phyloP scores from a whole-genome alignment of 2,888 invertebrate genomes.

The Lycophotia porphyrea region DNA sequence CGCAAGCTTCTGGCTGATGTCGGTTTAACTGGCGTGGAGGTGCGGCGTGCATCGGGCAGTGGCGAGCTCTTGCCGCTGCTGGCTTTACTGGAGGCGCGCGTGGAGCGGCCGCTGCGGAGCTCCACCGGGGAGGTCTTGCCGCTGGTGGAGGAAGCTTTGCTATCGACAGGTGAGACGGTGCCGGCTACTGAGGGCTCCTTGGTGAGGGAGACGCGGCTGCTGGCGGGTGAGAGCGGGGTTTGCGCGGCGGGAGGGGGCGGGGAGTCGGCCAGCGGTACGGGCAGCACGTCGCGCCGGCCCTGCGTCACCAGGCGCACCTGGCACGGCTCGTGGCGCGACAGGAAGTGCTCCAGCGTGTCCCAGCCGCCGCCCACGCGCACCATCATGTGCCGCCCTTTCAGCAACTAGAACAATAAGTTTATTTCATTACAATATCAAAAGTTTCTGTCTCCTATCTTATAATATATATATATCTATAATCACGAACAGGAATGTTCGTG shows the following conservation, averaged over 20 bases:
- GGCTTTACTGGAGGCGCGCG: constrained; percentile 72
- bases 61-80: constrained; percentile 76
- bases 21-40: constrained; percentile 79
- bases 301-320: constrained; percentile 92
- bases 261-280: constrained; percentile 70
- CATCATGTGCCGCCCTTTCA: constrained; percentile 98
- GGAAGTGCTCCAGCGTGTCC: constrained; percentile 98
- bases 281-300: constrained; percentile 79
- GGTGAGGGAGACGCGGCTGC: constrained; percentile 73
- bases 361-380: constrained; percentile 98
- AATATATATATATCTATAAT: no score
- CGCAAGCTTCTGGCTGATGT: constrained; percentile 59
- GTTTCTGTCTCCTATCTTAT: no score
- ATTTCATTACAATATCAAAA: not conserved
- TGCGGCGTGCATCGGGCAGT: constrained; percentile 68
- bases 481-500: no score
- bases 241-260: constrained; percentile 14
- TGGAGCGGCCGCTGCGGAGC: constrained; percentile 66
- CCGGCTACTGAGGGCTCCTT: constrained; percentile 71
- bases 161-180: constrained; percentile 77
- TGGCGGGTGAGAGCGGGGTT: constrained; percentile 70
- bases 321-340: constrained; percentile 96
- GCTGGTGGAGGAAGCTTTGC: constrained; percentile 79
- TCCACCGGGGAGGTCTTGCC: constrained; percentile 77
- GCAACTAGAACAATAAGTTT: constrained; percentile 90